phyloP scores from a whole-genome alignment of 2,113 vertebrate species.

The Antechinus flavipes region DNA sequence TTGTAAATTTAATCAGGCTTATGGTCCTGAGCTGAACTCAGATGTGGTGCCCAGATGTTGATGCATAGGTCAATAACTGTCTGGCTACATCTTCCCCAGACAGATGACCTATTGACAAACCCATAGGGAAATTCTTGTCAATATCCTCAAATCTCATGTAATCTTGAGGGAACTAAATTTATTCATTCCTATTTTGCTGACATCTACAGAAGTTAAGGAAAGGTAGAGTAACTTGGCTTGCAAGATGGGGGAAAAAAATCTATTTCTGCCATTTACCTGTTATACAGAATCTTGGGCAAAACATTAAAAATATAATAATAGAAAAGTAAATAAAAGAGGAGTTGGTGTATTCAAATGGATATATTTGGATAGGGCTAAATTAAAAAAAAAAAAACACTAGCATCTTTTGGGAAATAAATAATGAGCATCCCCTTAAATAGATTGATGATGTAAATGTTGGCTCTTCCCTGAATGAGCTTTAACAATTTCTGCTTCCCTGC shows the following conservation, averaged over 20 bases:
- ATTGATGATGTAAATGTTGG: constrained; percentile 35
- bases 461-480: not conserved
- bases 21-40: constrained; percentile 46
- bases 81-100: constrained; percentile 49
- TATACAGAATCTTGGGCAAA: constrained; percentile 1
- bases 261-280: constrained; percentile 9
- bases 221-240: constrained; percentile 40
- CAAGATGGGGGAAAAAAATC: not conserved
- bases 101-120: constrained; percentile 62
- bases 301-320: constrained; percentile 23
- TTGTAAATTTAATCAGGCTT: constrained; percentile 33
- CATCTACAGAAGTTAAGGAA: constrained; percentile 25
- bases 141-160: constrained; percentile 59
- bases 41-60: constrained; percentile 35
- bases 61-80: constrained; percentile 49
- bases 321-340: not conserved
- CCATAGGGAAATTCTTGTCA: constrained; percentile 49
- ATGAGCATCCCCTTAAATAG: not conserved
- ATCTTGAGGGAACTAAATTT: constrained; percentile 37
- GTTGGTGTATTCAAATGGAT: constrained; percentile 5
- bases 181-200: constrained; percentile 50
- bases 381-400: not conserved
- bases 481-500: not conserved
- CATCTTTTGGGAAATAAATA: constrained; percentile 23
- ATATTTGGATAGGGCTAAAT: not conserved